These are phyloP conservation scores for Orthonychiurus folsomi DNA, from an alignment of 2,888 invertebrate genomes.

Conservation along the genomic window DNA sequence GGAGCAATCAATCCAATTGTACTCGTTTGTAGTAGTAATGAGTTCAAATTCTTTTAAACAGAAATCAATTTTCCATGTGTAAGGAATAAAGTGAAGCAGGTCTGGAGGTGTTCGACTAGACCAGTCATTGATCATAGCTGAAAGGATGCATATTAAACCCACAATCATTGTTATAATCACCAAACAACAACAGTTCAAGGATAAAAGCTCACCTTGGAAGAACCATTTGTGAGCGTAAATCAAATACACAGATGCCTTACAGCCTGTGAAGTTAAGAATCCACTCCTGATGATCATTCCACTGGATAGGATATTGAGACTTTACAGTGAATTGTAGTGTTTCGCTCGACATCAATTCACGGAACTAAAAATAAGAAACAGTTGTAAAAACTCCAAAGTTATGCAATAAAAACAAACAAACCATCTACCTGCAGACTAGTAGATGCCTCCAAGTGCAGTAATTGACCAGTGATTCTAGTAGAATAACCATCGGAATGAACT, in stretches of 20 bases:
- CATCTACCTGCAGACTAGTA: constrained; percentile 75
- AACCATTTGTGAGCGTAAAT: constrained; percentile 94
- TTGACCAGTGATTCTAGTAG: constrained; percentile 85
- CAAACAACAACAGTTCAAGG: no score
- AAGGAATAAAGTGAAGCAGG: constrained; percentile 88
- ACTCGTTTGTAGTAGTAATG: constrained; percentile 84
- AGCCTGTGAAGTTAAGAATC: constrained; percentile 81
- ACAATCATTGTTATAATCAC: no score
- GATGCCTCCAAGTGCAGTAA: constrained; percentile 88
- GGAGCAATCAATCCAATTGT: constrained; percentile 98
- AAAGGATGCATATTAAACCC: constrained; percentile 38
- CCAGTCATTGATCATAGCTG: constrained; percentile 94
- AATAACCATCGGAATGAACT: constrained; percentile 74
- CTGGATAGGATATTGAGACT: constrained; percentile 77
- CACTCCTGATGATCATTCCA: constrained; percentile 98
- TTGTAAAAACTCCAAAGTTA: constrained; percentile 7
- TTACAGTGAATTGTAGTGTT: constrained; percentile 82
- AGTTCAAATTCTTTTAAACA: constrained; percentile 91
- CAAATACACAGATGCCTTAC: constrained; percentile 84
- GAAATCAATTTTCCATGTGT: constrained; percentile 87
- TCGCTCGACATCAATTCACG: constrained; percentile 88
- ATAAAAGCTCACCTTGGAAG: constrained; percentile 61
- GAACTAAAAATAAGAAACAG: constrained; percentile 49
- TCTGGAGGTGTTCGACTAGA: constrained; percentile 86
- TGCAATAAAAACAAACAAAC: no score